Evolutionary conservation across 2,113 vertebrate genomes (phyloP).

Genomic region (Spilogale gracilis): DNA sequence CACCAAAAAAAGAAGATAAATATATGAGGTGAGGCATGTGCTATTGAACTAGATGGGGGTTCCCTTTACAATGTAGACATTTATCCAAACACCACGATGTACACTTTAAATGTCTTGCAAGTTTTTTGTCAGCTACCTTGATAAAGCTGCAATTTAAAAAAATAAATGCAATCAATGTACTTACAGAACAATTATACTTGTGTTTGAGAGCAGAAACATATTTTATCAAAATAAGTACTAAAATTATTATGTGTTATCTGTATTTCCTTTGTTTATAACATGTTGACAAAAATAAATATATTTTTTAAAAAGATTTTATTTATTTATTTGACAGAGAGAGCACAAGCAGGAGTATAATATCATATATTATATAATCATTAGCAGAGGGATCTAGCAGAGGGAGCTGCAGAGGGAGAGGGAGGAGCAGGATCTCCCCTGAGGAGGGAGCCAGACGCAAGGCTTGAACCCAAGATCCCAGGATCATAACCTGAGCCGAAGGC

Average conservation of each 20-base stretch:
- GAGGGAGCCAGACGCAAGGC: no score
- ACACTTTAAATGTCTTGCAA: background rate
- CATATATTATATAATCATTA: no score
- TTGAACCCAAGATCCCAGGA: no score
- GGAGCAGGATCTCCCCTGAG: no score
- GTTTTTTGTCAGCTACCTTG: background rate
- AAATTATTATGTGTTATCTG: background rate
- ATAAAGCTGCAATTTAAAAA: background rate
- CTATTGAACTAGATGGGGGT: background rate
- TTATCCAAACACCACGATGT: background rate
- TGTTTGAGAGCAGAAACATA: background rate
- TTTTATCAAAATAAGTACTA: conserved; percentile 22
- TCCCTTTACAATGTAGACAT: background rate
- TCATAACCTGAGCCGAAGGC: no score
- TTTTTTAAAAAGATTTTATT: no score
- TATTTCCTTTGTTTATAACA: background rate
- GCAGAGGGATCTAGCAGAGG: no score
- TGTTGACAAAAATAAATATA: conserved; percentile 18
- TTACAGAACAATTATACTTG: background rate
- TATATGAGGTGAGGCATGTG: background rate
- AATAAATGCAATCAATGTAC: background rate
- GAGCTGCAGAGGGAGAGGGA: no score
- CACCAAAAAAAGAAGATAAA: background rate
- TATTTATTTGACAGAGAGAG: no score
- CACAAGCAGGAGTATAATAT: no score